Evolutionary conservation across 2,888 invertebrate genomes (phyloP).

Genomic region (Lycia hirtaria): DNA sequence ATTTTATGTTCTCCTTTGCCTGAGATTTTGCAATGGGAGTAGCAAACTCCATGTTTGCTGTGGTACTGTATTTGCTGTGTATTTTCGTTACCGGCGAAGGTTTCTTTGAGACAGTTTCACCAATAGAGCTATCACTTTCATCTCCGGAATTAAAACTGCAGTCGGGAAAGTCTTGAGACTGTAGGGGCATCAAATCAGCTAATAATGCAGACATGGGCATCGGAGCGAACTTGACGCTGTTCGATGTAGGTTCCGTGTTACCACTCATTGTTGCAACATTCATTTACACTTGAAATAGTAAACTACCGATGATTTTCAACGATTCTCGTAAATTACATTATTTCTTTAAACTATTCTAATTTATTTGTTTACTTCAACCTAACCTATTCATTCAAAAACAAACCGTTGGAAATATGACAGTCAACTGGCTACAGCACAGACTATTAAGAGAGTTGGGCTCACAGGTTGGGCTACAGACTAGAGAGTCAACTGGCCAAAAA

Average conservation of each 20-base stretch:
- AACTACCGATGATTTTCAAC: background rate
- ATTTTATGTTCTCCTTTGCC: conserved; percentile 52
- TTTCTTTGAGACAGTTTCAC: conserved; percentile 60
- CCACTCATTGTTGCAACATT: conserved; percentile 58
- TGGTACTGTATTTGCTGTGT: conserved; percentile 17
- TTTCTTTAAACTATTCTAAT: background rate
- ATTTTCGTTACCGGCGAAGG: conserved; percentile 48
- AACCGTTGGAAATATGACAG: no score
- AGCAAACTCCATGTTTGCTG: conserved; percentile 50
- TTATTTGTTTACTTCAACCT: no score
- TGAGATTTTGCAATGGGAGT: conserved; percentile 59
- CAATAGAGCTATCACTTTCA: conserved; percentile 69
- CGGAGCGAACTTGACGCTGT: conserved; percentile 75
- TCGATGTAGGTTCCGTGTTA: conserved; percentile 71
- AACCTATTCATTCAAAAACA: no score
- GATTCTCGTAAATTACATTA: background rate
- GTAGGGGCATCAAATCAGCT: conserved; percentile 70
- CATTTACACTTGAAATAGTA: conserved; percentile 8
- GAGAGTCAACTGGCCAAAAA: no score
- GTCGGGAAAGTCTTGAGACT: conserved; percentile 62
- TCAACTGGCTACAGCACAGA: no score
- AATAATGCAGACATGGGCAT: conserved; percentile 79
- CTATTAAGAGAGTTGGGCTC: no score
- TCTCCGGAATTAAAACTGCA: conserved; percentile 65
- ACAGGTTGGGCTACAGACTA: no score